Base-by-base conservation (phyloP, 2,797 vertebrate species). In the Chelmon rostratus region DNA sequence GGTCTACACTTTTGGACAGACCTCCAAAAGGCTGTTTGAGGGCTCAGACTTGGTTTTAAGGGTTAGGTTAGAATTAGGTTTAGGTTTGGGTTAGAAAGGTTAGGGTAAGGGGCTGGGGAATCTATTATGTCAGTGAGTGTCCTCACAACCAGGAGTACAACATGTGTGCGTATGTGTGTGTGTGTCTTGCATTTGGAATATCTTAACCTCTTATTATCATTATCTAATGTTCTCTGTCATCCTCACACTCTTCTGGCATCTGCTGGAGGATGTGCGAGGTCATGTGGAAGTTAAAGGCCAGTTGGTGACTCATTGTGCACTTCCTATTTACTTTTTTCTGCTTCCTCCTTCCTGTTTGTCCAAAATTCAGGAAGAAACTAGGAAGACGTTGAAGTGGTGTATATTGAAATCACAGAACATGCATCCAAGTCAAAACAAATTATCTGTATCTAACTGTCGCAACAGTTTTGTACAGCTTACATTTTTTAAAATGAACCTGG, bases 271-370 rank as follows among this genome's bases (percentile, higher is more conserved):
- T 73, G 58, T 69, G 42, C 5, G 38, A 68, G 57, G 68, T 83
- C 69, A 56, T 8, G 19, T n/a, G 7, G 37, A 62, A 57, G 64
- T 82, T 63, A 69, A 83, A 72, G 53, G 63, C 54, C 12, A 0
- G 37, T 67, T 1, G 0, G 47, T 79, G 81, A 83, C 53, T 87
- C 54, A 67, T 50, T 18, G 19, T 70, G 63, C 52, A 28, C 77
- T 92, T 89, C 83, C 83, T 66, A 6, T 85, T 90, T 91, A 81
- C 68, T 8, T 18, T 59, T 33, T 84, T 63, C 42, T 68, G 58
- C 2, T 19, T 10, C 35, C 83, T 75, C 82, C 70, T 87, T 86
- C 86, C 88, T 87, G 83, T 87, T 88, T 86, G 63, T 76, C 21
- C 11, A 64, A 75, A 64, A 77, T 35, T 64, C 46, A 15, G 44